Evolutionary conservation across 2,888 invertebrate genomes (phyloP), one percentile per base, ranked within the genome.

Genomic region (Athrips mouffetella): DNA sequence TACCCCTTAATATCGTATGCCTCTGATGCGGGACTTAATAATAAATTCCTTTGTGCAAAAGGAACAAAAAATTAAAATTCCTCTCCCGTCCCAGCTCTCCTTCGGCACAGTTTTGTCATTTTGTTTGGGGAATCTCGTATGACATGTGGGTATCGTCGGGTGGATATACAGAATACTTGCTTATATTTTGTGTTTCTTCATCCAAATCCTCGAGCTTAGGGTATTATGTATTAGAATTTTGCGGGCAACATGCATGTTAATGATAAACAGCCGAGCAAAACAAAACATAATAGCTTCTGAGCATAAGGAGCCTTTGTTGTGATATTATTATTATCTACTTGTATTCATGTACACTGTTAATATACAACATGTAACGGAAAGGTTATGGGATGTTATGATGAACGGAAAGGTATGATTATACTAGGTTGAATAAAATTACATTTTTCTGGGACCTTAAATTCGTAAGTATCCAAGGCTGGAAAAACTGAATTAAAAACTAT

Each of bases 1-100:
- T 70, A 67, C 61, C 63, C 63, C 70, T 67, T 72, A 73, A 77
- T 77, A 76, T 76, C 75, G 73, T 75, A 77, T 76, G 77, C 72
- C 61, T 65, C 68, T 73, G 74, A 76, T 76, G 73, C 70, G 68
- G 64, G 64, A 70, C 76, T 76, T 81, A 77, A 84, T 81, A 81
- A 81, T 79, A 80, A 80, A 82, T 85, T 82, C 78, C 74, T 80
- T 80, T 80, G 78, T 76, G 71, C 61, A 70, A 76, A 78, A 77
- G 75, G 77, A 80, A 75, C 73, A 75, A 78, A 78, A 80, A 81
- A 82, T 84, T 80, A 76, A 78, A 83, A 85, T 84, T 83, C 80
- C 70, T 74, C 70, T 63, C 83, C 66, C 76, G 83, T 77, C 62
- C 63, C 69, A 49, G 69, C 65, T 64, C 72, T 75, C 69, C 71